These are phyloP conservation scores for Calliopum simillimum DNA, from an alignment of 2,888 invertebrate species.

Conservation along the genomic window DNA sequence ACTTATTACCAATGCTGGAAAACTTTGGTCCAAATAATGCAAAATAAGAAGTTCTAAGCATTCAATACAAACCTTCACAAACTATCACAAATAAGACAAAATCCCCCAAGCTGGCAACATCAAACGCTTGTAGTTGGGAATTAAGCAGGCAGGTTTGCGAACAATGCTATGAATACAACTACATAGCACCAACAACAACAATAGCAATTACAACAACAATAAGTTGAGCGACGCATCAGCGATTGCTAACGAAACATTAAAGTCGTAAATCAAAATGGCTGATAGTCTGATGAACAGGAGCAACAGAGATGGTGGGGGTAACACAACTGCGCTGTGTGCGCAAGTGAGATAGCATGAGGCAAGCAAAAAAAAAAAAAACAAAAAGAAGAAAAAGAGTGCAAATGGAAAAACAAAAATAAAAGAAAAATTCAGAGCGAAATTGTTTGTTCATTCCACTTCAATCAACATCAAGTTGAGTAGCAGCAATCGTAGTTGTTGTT, in stretches of 20 bases:
- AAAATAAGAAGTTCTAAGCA: too few species aligned
- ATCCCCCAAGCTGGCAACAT: too few species aligned
- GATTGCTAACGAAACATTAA: slow-evolving; percentile 45
- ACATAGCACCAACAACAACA: slow-evolving; percentile 30
- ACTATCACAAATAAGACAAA: too few species aligned
- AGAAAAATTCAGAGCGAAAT: slow-evolving; percentile 46
- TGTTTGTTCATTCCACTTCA: slow-evolving; percentile 53
- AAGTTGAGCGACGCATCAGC: slow-evolving; percentile 42
- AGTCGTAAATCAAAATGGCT: slow-evolving; percentile 68
- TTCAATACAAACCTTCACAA: too few species aligned
- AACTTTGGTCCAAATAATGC: too few species aligned
- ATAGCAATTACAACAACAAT: slow-evolving; percentile 39
- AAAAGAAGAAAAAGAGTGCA: slow-evolving; percentile 43
- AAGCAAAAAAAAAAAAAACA: slow-evolving; percentile 4
- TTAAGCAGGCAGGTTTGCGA: slow-evolving; percentile 12
- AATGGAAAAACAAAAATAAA: slow-evolving; percentile 16
- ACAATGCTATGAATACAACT: slow-evolving; percentile 31
- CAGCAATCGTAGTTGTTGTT: slow-evolving; percentile 27
- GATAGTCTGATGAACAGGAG: slow-evolving; percentile 53
- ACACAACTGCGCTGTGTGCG: too few species aligned
- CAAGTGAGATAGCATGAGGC: background rate
- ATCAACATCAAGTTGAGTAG: slow-evolving; percentile 51
- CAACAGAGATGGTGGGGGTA: slow-evolving; percentile 34
- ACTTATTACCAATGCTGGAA: too few species aligned
- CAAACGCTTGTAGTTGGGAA: too few species aligned